Percentiles rank a stretch among this genome's conserved stretches.
These are phyloP conservation scores for Lepidochitona cinerea DNA, from an alignment of 2,888 invertebrate genomes.

Conservation along the genomic window DNA sequence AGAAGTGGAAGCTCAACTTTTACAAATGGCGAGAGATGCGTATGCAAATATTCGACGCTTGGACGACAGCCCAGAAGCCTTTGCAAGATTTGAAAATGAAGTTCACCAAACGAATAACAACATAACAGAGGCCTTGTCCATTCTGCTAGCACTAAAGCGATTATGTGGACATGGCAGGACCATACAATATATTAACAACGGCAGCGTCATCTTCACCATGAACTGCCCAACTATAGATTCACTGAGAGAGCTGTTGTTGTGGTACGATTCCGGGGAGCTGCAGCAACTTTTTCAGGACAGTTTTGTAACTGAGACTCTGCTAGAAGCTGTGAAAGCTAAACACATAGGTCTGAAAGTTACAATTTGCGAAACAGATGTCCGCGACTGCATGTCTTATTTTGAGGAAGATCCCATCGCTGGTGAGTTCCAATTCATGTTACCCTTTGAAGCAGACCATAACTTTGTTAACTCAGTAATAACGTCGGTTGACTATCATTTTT, in stretches of 20 bases:
- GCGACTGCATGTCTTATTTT: slow-evolving; percentile 26
- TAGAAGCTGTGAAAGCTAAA: slow-evolving; percentile 21
- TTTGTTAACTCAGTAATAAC: too few relatives aligned
- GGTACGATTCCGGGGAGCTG: slow-evolving; percentile 31
- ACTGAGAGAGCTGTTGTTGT: slow-evolving; percentile 37
- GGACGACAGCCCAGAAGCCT: background rate
- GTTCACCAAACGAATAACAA: slow-evolving; percentile 1
- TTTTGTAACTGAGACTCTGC: slow-evolving; percentile 29
- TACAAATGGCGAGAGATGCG: background rate
- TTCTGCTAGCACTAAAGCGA: background rate
- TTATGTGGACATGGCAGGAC: slow-evolving; percentile 32
- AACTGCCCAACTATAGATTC: slow-evolving; percentile 38
- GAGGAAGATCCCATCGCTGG: too few relatives aligned
- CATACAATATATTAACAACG: slow-evolving; percentile 39
- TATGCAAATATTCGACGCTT: background rate
- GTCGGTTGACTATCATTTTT: too few relatives aligned
- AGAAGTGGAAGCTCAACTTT: background rate
- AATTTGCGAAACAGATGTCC: slow-evolving; percentile 31
- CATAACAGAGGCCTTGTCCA: background rate
- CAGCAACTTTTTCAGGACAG: slow-evolving; percentile 22
- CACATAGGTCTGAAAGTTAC: slow-evolving; percentile 28
- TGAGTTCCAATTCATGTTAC: too few relatives aligned
- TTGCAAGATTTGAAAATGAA: slow-evolving; percentile 3
- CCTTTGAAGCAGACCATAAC: too few relatives aligned
- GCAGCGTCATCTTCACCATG: slow-evolving; percentile 41